Evolutionary conservation across 2,888 invertebrate genomes (phyloP).

Genomic region (Oscheius sp.): DNA sequence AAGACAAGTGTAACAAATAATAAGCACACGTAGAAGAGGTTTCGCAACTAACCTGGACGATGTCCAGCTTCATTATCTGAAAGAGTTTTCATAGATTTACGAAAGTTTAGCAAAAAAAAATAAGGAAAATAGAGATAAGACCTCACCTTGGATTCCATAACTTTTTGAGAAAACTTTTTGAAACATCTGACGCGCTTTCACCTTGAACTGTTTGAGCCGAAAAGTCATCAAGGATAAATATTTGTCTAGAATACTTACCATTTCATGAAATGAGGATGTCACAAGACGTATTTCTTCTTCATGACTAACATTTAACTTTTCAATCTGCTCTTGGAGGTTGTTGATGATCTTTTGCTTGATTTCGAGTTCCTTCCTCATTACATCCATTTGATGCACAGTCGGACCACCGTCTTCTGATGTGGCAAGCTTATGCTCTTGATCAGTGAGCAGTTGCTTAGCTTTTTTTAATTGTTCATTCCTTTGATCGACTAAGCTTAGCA

Average conservation of each 20-base stretch:
- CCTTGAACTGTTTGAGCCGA: background rate
- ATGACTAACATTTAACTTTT: slow-evolving; percentile 37
- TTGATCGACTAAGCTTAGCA: background rate
- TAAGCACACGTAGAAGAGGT: background rate
- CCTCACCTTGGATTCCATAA: background rate
- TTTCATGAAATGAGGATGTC: slow-evolving; percentile 44
- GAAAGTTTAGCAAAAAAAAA: background rate
- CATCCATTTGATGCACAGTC: slow-evolving; percentile 27
- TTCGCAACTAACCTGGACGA: background rate
- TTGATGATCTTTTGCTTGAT: slow-evolving; percentile 24
- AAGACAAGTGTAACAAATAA: background rate
- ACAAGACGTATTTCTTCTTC: slow-evolving; percentile 58
- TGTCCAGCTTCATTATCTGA: background rate
- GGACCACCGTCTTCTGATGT: slow-evolving; percentile 14
- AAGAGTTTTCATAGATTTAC: background rate
- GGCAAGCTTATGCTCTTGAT: slow-evolving; percentile 28
- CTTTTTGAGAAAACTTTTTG: slow-evolving; percentile 6
- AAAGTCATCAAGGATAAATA: background rate
- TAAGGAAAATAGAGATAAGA: background rate
- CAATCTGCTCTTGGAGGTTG: slow-evolving; percentile 38
- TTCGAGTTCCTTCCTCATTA: slow-evolving; percentile 19
- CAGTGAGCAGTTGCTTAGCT: slow-evolving; percentile 28
- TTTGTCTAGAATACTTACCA: slow-evolving; percentile 29
- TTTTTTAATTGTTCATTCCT: slow-evolving; percentile 19
- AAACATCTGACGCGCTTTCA: background rate